These are phyloP conservation scores for Melinaea marsaeus DNA, from an alignment of 2,888 invertebrate species.

Conservation along the genomic window DNA sequence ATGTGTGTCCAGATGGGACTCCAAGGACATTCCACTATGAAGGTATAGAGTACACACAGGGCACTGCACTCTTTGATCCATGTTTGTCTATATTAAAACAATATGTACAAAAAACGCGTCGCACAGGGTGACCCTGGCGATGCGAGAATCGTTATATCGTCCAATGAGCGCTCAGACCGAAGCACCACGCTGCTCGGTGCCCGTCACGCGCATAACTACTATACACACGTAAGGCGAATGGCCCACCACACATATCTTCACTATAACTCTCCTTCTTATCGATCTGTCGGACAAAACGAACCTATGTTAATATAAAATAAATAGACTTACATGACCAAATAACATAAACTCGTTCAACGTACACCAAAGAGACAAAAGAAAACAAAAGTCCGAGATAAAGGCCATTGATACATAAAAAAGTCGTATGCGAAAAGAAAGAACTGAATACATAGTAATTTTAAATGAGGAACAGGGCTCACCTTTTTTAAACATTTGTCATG, in stretches of 20 bases:
- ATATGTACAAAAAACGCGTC: conserved; percentile 34
- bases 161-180: conserved; percentile 53
- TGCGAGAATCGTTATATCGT: conserved; percentile 43
- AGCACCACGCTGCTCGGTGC: conserved; percentile 54
- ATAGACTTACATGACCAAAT: conserved; percentile 48
- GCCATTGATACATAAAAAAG: conserved; percentile 76
- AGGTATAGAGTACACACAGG: conserved; percentile 91
- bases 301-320: conserved; percentile 55
- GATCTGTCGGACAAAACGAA: conserved; percentile 72
- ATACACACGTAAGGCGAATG: conserved; percentile 60
- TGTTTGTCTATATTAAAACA: conserved; percentile 39
- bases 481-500: conserved; percentile 56
- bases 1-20: conserved; percentile 89
- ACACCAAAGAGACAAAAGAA: conserved; percentile 73
- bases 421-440: conserved; percentile 56
- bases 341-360: conserved; percentile 62
- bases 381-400: conserved; percentile 75
- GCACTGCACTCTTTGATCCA: conserved; percentile 80
- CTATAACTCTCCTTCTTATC: conserved; percentile 65
- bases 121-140: conserved; percentile 38
- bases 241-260: conserved; percentile 66
- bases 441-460: conserved; percentile 44
- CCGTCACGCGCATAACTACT: conserved; percentile 68
- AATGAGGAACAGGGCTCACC: conserved; percentile 49
- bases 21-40: conserved; percentile 88